phyloP scores from a whole-genome alignment of 2,113 vertebrate genomes.

The Progne subis region DNA sequence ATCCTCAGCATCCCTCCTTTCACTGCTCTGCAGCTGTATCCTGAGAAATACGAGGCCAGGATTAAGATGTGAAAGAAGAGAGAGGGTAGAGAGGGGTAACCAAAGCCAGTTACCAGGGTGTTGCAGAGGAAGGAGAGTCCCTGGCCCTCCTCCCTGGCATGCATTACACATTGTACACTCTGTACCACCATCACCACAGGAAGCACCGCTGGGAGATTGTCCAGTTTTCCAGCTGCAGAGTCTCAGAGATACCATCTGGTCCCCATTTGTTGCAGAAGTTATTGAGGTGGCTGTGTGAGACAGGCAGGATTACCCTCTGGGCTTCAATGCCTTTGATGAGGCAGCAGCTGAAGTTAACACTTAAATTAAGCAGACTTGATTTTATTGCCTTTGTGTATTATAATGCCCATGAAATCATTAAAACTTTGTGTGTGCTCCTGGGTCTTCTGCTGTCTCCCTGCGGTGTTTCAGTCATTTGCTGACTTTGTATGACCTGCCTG shows the following conservation, averaged over 20 bases:
- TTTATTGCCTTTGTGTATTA: constrained; percentile 1
- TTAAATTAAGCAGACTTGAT: constrained; percentile 10
- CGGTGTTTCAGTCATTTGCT: neutral
- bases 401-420: neutral
- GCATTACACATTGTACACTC: accelerated
- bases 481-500: neutral
- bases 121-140: neutral
- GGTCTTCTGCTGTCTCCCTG: neutral
- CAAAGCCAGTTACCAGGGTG: neutral
- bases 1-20: neutral
- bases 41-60: neutral
- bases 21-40: neutral
- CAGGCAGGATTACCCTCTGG: neutral
- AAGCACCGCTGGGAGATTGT: neutral
- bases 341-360: constrained; percentile 11
- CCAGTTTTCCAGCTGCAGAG: neutral
- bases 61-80: neutral
- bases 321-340: neutral
- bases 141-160: neutral
- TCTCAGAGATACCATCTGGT: neutral
- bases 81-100: neutral
- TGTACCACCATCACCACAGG: neutral
- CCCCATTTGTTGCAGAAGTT: neutral
- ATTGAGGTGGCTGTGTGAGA: neutral
- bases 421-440: neutral